These are phyloP conservation scores for Hydra vulgaris DNA, from an alignment of 30 jellyfish, hydroid and myxozoan genomes.

Conservation along the genomic window DNA sequence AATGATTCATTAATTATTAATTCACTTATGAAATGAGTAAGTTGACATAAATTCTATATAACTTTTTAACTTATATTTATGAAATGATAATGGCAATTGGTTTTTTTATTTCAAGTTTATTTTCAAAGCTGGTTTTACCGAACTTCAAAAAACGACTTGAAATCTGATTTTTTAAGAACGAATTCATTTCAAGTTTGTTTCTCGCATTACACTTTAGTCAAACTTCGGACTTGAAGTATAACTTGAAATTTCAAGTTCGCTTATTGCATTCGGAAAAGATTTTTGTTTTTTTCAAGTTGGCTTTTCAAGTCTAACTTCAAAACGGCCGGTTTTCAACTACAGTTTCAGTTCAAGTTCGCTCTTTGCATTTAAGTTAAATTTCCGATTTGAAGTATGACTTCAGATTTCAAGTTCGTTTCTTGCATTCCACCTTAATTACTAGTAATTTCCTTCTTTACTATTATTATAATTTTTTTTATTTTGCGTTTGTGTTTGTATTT, in stretches of 20 bases:
- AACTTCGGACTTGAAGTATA: not conserved
- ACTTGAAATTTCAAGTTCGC: not conserved
- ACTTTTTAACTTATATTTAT: too few relatives aligned
- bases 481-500: too few relatives aligned
- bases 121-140: not conserved
- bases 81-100: not conserved
- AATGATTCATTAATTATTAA: too few relatives aligned
- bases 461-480: too few relatives aligned
- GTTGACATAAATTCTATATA: too few relatives aligned
- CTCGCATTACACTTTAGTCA: not conserved
- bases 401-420: not conserved
- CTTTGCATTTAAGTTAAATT: not conserved
- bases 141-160: not conserved
- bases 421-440: not conserved
- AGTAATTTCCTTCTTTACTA: too few relatives aligned
- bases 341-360: not conserved
- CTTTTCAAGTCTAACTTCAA: not conserved
- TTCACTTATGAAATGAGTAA: too few relatives aligned
- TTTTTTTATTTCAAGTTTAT: not conserved
- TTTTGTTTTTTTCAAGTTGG: not conserved
- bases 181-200: not conserved
- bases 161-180: not conserved
- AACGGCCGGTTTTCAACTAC: not conserved
- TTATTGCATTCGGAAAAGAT: not conserved
- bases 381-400: not conserved